Evolutionary conservation across 2,797 vertebrate species (phyloP), one percentile per base, ranked within the genome.

Genomic region (Vultur gryphus): DNA sequence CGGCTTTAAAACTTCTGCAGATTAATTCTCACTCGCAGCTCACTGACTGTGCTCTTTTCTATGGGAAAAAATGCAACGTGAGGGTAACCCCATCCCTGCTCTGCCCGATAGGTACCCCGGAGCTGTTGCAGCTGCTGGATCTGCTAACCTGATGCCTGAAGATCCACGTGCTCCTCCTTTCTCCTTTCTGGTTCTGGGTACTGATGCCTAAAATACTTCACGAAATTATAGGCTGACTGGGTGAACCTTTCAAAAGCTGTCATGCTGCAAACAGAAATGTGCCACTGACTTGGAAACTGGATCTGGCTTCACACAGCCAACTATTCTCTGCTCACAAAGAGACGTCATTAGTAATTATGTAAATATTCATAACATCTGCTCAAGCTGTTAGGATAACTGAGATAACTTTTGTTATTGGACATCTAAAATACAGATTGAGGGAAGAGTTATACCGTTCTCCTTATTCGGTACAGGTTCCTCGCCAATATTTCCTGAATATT

Each of bases 401-500:
- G 89, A 78, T 49, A 92, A 93, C 93, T 91, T 43, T 69, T 48
- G 93, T 72, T 77, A 81, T 86, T 91, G 94, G 84, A 79, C 78
- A 54, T 48, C 44, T 84, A 37, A 93, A 95, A 85, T 71, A 89
- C 64, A 72, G 87, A 85, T 33, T 13, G 35, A 92, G 70, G 78
- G 71, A 66, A 73, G 91, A 73, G 78, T 57, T 69, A 78, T 97
- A 99, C 98, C 97, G 97, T 98, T 93, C 97, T 99, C 96, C 98
- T 98, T 86, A 99, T 98, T 89, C 96, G 97, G 87, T 98, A 98
- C 78, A 99, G 97, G 95, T 98, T 98, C 95, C 97, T 98, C 18
- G 98, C 98, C 94, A 99, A 91, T 41, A 99, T 98, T 29, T 98
- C 97, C 76, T 98, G 97, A 94, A 99, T 98, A 69, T 98, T 98